Base-by-base conservation (phyloP, 2,113 vertebrate species). In the Vicugna pacos region DNA sequence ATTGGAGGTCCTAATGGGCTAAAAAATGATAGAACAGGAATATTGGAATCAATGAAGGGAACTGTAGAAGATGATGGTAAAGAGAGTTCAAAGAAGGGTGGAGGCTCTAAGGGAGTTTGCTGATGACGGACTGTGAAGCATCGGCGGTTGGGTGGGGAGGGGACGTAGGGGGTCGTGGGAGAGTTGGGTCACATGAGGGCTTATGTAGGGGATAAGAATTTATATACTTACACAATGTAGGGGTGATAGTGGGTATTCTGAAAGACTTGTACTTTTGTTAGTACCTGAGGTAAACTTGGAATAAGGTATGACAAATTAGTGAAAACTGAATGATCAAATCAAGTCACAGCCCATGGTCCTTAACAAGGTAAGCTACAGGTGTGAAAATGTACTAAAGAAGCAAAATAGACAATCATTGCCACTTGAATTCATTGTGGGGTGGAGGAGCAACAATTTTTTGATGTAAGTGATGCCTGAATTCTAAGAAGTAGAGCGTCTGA, bases 221-320 rank as follows among this genome's bases (percentile, higher is more conserved):
- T 32, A 81, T 10, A 42, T 70, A 16, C 32, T 50, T 24, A 80
- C 6, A 32, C 12, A 62, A 50, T 8, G n/a, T 16, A 58, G n/a
- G 24, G 12, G 8, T 35, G 50, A 67, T 6, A 60, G 24, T n/a
- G 28, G n/a, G 24, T 92, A 67, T 83, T 81, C 46, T 76, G 60
- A 19, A 93, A 76, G 38, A 76, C 48, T 35, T 77, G 30, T 19
- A 28, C 7, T 81, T 94, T 83, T 92, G 56, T 62, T 77, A 12
- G 20, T 58, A 69, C 77, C 95, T 82, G 87, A 85, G 35, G 30
- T 73, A 93, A 80, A 65, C n/a, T 42, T 72, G n/a, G 50, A 73
- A 13, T 38, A 54, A 62, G 14, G 11, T 17, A n/a, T 56, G 65
- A 67, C 12, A 38, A 81, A 3, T 83, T 69, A 83, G 52, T 76